Evolutionary conservation across 2,113 vertebrate species (phyloP).

Genomic region (Poicephalus meyeri): DNA sequence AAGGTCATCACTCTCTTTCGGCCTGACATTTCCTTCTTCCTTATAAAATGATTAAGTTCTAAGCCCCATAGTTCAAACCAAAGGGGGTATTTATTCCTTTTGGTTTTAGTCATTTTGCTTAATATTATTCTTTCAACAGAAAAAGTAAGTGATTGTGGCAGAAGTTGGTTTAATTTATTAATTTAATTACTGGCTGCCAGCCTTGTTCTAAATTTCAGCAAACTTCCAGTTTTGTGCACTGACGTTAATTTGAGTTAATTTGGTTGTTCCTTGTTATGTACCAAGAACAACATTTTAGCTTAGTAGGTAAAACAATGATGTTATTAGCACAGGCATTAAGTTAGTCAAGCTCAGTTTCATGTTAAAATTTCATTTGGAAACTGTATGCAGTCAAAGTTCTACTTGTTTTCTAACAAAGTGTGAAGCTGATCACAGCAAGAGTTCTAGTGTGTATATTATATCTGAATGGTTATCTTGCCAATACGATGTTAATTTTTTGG

Average conservation of each 20-base stretch:
- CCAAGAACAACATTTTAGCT: background rate
- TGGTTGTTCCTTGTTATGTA: background rate
- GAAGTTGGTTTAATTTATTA: background rate
- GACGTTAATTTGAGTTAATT: background rate
- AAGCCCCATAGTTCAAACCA: background rate
- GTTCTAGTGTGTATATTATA: background rate
- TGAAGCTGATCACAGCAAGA: background rate
- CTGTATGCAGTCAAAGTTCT: background rate
- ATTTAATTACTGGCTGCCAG: background rate
- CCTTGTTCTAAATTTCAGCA: background rate
- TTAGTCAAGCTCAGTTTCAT: background rate
- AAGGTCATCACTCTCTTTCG: background rate
- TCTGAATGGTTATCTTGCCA: background rate
- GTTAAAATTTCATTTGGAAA: background rate
- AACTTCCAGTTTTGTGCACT: background rate
- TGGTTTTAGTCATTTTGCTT: background rate
- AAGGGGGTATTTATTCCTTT: background rate
- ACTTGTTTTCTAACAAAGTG: background rate
- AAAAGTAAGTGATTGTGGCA: background rate
- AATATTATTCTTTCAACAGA: background rate
- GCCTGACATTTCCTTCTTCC: background rate
- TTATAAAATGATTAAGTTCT: background rate
- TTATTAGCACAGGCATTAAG: background rate
- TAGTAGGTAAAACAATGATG: background rate
- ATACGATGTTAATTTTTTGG: background rate